phyloP scores from a whole-genome alignment of 2,113 vertebrate genomes.

The Sander lucioperca region DNA sequence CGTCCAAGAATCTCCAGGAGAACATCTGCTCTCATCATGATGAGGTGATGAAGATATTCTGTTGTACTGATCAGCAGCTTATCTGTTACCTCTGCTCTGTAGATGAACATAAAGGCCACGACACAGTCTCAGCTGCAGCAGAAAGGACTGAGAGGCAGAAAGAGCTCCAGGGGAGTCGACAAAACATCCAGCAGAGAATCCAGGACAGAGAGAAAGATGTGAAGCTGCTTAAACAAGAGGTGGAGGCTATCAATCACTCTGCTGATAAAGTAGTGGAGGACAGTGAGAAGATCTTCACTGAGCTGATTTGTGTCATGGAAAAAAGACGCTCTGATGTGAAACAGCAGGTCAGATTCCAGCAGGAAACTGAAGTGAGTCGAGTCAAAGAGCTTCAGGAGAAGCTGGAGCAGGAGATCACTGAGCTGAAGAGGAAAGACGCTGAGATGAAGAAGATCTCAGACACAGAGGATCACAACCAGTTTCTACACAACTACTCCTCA shows the following conservation, averaged over 20 bases:
- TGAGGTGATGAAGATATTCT: slow-evolving; percentile 42
- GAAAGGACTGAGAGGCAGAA: slow-evolving; percentile 29
- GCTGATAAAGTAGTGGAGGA: slow-evolving; percentile 24
- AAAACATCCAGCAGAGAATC: slow-evolving; percentile 22
- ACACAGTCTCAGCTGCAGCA: slow-evolving; percentile 33
- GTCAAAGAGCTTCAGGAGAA: not conserved
- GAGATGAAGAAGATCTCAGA: not conserved
- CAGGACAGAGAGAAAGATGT: not conserved
- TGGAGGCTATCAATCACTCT: not conserved
- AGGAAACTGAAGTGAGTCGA: not conserved
- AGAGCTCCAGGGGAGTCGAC: not conserved
- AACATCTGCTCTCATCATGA: slow-evolving; percentile 34
- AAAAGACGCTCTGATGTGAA: not conserved
- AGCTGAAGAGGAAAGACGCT: not conserved
- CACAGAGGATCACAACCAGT: not conserved
- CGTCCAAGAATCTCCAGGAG: slow-evolving; percentile 23
- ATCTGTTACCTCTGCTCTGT: slow-evolving; percentile 31
- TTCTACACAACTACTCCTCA: not conserved
- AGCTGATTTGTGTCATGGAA: not conserved
- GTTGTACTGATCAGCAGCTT: slow-evolving; percentile 24
- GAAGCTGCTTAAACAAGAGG: slow-evolving; percentile 14
- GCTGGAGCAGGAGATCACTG: not conserved
- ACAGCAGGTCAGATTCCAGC: not conserved
- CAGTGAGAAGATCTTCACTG: slow-evolving; percentile 15
- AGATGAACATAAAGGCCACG: slow-evolving; percentile 27